These are phyloP conservation scores for Sitta europaea DNA, from an alignment of 2,113 vertebrate genomes.

Conservation along the genomic window DNA sequence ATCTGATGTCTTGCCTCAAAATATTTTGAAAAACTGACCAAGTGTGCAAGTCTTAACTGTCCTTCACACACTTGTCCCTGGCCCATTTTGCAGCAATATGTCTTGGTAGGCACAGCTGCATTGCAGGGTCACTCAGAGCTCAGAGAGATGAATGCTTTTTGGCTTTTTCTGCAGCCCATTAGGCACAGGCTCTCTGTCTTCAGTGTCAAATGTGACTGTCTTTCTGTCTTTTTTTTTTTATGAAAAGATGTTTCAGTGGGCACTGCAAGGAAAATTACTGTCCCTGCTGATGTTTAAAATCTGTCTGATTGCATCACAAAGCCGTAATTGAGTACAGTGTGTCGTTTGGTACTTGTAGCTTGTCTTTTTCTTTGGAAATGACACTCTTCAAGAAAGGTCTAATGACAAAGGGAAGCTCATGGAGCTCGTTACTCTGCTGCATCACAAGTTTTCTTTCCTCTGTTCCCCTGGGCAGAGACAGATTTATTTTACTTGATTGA, in stretches of 20 bases:
- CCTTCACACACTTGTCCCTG: not conserved
- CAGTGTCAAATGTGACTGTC: not conserved
- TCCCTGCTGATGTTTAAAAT: slow-evolving; percentile 29
- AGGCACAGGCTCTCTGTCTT: not conserved
- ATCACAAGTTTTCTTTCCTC: not conserved
- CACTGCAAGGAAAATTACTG: slow-evolving; percentile 14
- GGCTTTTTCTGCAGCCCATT: slow-evolving; percentile 15
- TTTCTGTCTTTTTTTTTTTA: not conserved
- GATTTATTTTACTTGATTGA: not conserved
- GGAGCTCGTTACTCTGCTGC: slow-evolving; percentile 25
- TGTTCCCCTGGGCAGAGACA: not conserved
- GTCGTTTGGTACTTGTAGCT: not conserved
- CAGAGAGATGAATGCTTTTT: not conserved
- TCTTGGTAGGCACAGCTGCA: not conserved
- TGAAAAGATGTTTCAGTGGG: not conserved
- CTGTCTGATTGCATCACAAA: slow-evolving; percentile 21
- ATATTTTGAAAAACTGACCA: not conserved
- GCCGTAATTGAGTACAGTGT: not conserved
- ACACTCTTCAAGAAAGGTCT: not conserved
- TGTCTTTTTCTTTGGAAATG: slow-evolving; percentile 7
- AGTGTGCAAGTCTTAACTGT: not conserved
- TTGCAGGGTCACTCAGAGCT: not conserved
- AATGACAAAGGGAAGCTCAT: not conserved
- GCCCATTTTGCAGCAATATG: not conserved
- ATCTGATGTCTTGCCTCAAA: not conserved